A percentile compares a stretch with the other conserved stretches of the same genome.
Conservation (phyloP, 2,113 vertebrate genomes). For the Emydocephalus ijimae region DNA sequence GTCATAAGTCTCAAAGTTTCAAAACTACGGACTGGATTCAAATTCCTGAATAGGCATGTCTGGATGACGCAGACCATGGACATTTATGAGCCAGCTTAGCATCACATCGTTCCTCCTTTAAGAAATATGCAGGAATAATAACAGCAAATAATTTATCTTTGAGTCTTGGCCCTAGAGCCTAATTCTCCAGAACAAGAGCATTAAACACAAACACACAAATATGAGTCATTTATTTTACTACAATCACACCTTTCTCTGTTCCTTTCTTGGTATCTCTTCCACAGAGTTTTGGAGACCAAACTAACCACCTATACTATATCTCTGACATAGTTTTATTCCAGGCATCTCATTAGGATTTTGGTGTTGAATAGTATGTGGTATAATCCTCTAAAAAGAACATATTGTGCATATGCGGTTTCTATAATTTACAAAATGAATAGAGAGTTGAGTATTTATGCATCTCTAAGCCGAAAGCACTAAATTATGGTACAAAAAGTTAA, state of each 20-base stretch:
- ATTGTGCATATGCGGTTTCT: neutral
- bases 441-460: neutral
- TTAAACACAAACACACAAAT: neutral
- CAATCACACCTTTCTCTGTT: neutral
- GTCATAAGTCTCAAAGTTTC: neutral
- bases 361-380: accelerated
- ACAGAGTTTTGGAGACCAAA: neutral
- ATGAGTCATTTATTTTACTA: neutral
- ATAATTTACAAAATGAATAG: neutral
- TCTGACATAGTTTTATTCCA: neutral
- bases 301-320: neutral
- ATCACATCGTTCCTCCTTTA: neutral
- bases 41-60: neutral
- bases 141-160: neutral
- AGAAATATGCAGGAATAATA: neutral
- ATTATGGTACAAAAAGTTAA: constrained; percentile 11
- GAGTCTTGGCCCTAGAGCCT: neutral
- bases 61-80: neutral
- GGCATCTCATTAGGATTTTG: neutral
- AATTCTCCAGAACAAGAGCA: neutral
- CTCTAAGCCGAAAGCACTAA: neutral
- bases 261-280: neutral
- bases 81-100: constrained; percentile 14
- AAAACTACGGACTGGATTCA: neutral
- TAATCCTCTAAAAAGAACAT: neutral